phyloP scores from a whole-genome alignment of 2,888 invertebrate species.

The Idaea dimidiata region DNA sequence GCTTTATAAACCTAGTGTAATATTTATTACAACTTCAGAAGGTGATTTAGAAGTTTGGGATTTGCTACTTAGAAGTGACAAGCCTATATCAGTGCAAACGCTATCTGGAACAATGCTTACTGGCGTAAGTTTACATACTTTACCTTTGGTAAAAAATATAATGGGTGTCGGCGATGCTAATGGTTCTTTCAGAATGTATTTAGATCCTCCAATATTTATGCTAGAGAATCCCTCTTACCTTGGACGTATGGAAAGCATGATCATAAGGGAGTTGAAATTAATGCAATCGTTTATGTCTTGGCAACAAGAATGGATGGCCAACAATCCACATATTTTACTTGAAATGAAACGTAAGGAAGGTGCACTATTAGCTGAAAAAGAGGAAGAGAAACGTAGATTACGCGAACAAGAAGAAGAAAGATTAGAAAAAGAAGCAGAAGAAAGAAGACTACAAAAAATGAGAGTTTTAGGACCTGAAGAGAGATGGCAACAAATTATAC shows the following conservation, averaged over 20 bases:
- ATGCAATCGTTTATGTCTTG: conserved; percentile 78
- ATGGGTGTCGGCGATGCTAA: conserved; percentile 85
- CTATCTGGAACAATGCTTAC: conserved; percentile 85
- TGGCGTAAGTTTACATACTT: conserved; percentile 80
- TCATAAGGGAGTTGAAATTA: conserved; percentile 76
- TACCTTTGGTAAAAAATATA: conserved; percentile 79
- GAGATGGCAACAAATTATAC: conserved; percentile 83
- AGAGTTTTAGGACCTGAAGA: conserved; percentile 71
- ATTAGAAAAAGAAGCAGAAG: conserved; percentile 74
- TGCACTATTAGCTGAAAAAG: conserved; percentile 63
- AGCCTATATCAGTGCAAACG: conserved; percentile 84
- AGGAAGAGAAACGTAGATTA: conserved; percentile 60
- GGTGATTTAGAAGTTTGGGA: conserved; percentile 92
- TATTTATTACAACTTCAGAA: conserved; percentile 86
- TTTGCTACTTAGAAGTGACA: conserved; percentile 84
- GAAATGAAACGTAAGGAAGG: conserved; percentile 67
- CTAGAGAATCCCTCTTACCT: conserved; percentile 63
- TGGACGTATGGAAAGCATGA: conserved; percentile 63
- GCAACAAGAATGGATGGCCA: conserved; percentile 82
- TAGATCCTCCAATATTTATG: conserved; percentile 78
- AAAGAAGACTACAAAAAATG: conserved; percentile 61
- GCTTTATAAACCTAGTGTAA: conserved; percentile 85
- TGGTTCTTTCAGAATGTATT: conserved; percentile 84
- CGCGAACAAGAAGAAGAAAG: conserved; percentile 69
- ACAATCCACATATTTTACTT: conserved; percentile 58